A percentile compares a stretch with the other conserved stretches of the same genome.
phyloP scores from a whole-genome alignment of 2,888 invertebrate species.

The Cheilosia variabilis region DNA sequence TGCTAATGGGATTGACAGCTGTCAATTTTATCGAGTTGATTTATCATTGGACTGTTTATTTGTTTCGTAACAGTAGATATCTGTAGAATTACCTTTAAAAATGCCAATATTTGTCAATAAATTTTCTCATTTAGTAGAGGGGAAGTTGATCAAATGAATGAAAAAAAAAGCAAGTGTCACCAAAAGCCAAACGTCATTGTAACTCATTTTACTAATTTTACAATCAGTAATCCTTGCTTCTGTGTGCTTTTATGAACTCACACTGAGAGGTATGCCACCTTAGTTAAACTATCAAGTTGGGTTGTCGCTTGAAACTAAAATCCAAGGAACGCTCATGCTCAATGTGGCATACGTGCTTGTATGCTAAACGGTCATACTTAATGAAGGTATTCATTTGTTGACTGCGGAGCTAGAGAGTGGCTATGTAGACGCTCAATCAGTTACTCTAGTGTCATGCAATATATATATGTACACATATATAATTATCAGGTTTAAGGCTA shows the following conservation, averaged over 20 bases:
- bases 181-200: too few relatives aligned
- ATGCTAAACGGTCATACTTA: conserved; percentile 17
- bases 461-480: conserved; percentile 15
- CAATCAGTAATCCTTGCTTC: too few relatives aligned
- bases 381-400: conserved; percentile 23
- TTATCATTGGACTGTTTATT: conserved; percentile 85
- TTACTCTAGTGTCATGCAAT: conserved; percentile 23
- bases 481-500: conserved; percentile 73
- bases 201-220: too few relatives aligned
- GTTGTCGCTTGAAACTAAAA: conserved; percentile 48
- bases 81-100: background rate
- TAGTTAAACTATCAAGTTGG: conserved; percentile 74
- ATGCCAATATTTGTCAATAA: background rate
- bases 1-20: conserved; percentile 83
- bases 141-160: too few relatives aligned
- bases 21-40: conserved; percentile 84
- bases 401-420: conserved; percentile 3
- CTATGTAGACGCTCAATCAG: conserved; percentile 25
- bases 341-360: conserved; percentile 50
- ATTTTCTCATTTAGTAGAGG: too few relatives aligned
- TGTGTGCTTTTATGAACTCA: background rate
- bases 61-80: conserved; percentile 75
- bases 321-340: conserved; percentile 43
- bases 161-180: too few relatives aligned
- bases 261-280: background rate